Conservation (phyloP, 2,113 vertebrate genomes). For the Seriola aureovittata region DNA sequence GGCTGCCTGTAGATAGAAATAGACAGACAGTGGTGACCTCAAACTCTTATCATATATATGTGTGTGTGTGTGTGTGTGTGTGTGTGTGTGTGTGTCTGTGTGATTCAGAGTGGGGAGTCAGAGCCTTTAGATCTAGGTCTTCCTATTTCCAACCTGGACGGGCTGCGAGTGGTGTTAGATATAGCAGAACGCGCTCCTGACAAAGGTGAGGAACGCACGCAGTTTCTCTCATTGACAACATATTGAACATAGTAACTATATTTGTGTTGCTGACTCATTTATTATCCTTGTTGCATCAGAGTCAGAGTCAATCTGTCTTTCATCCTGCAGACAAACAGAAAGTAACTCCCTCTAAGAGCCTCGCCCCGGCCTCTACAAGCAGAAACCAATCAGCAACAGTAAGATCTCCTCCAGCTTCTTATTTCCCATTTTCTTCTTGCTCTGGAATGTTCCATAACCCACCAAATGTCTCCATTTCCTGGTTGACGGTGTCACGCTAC, state of each 20-base stretch:
- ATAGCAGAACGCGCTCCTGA: conserved; percentile 84
- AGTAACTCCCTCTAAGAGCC: conserved; percentile 80
- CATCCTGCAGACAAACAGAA: conserved; percentile 89
- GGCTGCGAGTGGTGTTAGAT: conserved; percentile 95
- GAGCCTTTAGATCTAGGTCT: conserved; percentile 95
- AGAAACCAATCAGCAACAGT: conserved; percentile 90
- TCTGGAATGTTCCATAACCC: conserved; percentile 79
- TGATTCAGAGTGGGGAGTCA: conserved; percentile 91
- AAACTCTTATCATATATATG: conserved; percentile 4
- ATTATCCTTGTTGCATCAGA: background rate
- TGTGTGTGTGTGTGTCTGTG: conserved; percentile 28
- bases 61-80: conserved; percentile 33
- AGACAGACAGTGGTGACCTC: background rate
- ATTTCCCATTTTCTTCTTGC: conserved; percentile 34
- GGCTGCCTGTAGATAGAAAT: background rate
- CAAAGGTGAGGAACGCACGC: conserved; percentile 85
- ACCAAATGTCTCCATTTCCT: conserved; percentile 72
- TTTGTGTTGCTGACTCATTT: background rate
- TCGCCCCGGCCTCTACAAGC: conserved; percentile 78
- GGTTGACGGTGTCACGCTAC: conserved; percentile 76
- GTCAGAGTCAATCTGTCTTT: conserved; percentile 20
- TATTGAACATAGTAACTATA: background rate
- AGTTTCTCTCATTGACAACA: background rate
- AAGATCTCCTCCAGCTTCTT: conserved; percentile 75
- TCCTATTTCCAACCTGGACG: conserved; percentile 97